Base-by-base conservation (phyloP, 2,888 invertebrate genomes). In the Xestobium rufovillosum region DNA sequence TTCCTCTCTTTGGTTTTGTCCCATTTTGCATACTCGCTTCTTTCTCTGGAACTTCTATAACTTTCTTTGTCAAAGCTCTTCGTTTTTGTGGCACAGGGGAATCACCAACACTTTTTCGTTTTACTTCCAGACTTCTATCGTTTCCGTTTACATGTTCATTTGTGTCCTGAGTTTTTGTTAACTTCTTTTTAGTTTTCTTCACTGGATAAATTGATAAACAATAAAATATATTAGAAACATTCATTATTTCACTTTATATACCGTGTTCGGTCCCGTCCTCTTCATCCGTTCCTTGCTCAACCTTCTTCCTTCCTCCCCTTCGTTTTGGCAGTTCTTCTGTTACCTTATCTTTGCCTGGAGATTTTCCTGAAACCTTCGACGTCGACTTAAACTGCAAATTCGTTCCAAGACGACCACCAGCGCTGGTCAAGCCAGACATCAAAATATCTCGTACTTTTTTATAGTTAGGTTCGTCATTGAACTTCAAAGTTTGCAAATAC, bases 401-500 rank as follows among this genome's bases (percentile, higher is more conserved):
- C 26, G 74, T 75, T 27, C 58, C 69, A 32, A 70, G 64, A 0
- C 72, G 58, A 26, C 75, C 70, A 4, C 77, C 78, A 32, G 76
- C 61, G 12, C 69, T 65, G 54, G 81, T 78, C 1, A 90, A 63
- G 9, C 79, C 86, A 27, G 65, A 65, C 14, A 68, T 63, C 44
- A 90, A 79, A 10, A 83, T 65, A 42, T 75, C 71, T 10, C 76
- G 71, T 44, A 83, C 79, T 58, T 80, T 78, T 1, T 73, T 66
- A 57, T 89, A 90, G 58, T 89, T 77, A 0, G 89, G 87, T 9
- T 63, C 64, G 11, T 80, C 77, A 51, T 83, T 76, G 48, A 82
- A 83, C 44, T 80, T 70, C 51, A 90, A 49, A 25, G 72, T 70
- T 31, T 73, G 69, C 3, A 87, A 72, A 55, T 83, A 78, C 41